Percentiles rank a stretch among this genome's conserved stretches.
phyloP scores from a whole-genome alignment of 2,888 invertebrate species.

The Callinectes sapidus region DNA sequence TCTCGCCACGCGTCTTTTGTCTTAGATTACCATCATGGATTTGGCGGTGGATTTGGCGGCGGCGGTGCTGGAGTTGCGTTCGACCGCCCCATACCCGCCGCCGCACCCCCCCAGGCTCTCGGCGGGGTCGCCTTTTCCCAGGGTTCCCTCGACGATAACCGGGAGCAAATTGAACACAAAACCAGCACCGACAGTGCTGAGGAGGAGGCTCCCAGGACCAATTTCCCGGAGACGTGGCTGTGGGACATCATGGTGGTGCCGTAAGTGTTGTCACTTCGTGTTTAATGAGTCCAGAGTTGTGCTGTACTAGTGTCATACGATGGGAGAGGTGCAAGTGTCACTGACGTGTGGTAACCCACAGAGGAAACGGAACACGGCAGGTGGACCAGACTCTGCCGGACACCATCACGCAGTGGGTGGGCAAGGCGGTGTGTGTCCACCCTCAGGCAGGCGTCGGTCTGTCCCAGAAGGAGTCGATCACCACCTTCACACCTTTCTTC shows the following conservation, averaged over 20 bases:
- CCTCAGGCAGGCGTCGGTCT: conserved; percentile 78
- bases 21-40: neutral
- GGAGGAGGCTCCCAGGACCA: conserved; percentile 39
- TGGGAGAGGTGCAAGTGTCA: neutral
- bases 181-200: neutral
- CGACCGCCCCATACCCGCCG: neutral
- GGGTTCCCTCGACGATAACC: neutral
- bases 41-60: neutral
- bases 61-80: neutral
- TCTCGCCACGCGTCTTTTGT: no score
- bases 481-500: conserved; percentile 81
- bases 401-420: conserved; percentile 81
- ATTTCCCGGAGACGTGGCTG: conserved; percentile 75
- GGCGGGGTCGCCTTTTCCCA: neutral
- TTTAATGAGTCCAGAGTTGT: neutral
- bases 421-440: conserved; percentile 79
- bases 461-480: conserved; percentile 77
- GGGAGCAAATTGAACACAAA: neutral
- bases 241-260: conserved; percentile 73
- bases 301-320: neutral
- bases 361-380: conserved; percentile 51
- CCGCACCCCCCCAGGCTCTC: neutral
- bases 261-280: conserved; percentile 59
- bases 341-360: conserved; percentile 21
- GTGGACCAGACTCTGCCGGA: conserved; percentile 78